Evolutionary conservation across 2,113 vertebrate genomes (phyloP).

Genomic region (Lamprologus callipterus): DNA sequence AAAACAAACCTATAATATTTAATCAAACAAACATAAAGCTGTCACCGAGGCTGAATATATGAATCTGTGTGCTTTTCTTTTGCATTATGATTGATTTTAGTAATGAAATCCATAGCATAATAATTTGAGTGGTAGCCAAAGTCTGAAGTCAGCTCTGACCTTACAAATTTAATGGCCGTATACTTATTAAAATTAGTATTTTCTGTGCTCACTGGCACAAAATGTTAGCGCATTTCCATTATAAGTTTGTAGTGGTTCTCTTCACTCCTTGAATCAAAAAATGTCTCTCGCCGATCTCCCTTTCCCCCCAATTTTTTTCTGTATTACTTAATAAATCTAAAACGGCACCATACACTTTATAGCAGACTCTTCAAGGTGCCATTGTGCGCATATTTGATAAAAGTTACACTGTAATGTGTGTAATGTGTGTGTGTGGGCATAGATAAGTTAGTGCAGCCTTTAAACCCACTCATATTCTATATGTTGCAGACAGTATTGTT

Average conservation of each 20-base stretch:
- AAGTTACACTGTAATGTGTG: background rate
- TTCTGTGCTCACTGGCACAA: background rate
- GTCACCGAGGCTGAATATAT: conserved; percentile 81
- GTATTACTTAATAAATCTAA: background rate
- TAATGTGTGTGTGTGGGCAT: background rate
- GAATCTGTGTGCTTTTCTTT: conserved; percentile 80
- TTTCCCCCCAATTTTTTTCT: background rate
- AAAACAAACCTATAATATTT: conserved; percentile 91
- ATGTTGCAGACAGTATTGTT: background rate
- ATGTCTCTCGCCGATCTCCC: background rate
- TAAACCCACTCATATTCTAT: background rate
- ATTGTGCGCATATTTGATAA: background rate
- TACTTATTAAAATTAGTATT: background rate
- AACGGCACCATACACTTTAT: background rate
- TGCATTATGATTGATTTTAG: conserved; percentile 82
- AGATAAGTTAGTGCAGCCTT: background rate
- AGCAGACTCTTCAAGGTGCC: background rate
- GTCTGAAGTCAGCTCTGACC: conserved; percentile 51
- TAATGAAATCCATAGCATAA: conserved; percentile 84
- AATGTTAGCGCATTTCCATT: background rate
- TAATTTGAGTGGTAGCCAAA: conserved; percentile 66
- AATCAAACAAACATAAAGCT: conserved; percentile 91
- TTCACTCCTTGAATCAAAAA: background rate
- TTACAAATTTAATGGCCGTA: background rate
- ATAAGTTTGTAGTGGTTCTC: background rate